These are phyloP conservation scores for Mungos mungo DNA, from an alignment of 2,113 vertebrate genomes.

Conservation along the genomic window DNA sequence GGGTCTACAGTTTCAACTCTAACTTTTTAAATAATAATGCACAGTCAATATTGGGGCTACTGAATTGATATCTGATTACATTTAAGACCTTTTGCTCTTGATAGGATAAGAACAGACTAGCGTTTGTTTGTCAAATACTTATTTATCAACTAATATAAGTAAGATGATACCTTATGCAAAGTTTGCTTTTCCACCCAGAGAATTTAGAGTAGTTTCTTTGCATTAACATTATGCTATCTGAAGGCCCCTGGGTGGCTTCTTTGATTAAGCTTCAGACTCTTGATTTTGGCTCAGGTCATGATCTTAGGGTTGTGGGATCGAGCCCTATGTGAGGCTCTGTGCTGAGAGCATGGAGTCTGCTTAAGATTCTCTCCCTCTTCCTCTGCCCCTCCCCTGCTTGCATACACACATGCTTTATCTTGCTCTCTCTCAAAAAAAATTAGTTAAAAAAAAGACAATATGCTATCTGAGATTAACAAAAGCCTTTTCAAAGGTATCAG, in stretches of 20 bases:
- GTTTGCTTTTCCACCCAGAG: neutral
- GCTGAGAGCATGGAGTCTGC: too few species aligned
- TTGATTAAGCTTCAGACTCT: too few species aligned
- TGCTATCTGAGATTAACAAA: neutral
- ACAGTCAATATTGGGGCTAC: neutral
- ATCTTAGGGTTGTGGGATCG: too few species aligned
- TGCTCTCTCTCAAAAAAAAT: neutral
- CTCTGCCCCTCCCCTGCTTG: too few species aligned
- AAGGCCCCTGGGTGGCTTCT: neutral
- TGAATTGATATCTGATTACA: conserved; percentile 5
- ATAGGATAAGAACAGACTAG: neutral
- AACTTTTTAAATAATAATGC: neutral
- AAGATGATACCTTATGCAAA: neutral
- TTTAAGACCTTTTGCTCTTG: neutral
- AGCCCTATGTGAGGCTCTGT: too few species aligned
- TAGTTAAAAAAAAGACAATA: neutral
- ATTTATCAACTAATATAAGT: neutral
- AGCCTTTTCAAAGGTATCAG: neutral
- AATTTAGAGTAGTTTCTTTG: neutral
- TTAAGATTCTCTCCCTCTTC: too few species aligned
- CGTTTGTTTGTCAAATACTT: neutral
- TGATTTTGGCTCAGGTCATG: too few species aligned
- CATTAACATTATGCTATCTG: neutral
- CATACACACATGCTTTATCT: too few species aligned
- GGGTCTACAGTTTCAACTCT: neutral